These are phyloP conservation scores for Serilophus lunatus DNA, from an alignment of 2,113 vertebrate species.

Conservation along the genomic window DNA sequence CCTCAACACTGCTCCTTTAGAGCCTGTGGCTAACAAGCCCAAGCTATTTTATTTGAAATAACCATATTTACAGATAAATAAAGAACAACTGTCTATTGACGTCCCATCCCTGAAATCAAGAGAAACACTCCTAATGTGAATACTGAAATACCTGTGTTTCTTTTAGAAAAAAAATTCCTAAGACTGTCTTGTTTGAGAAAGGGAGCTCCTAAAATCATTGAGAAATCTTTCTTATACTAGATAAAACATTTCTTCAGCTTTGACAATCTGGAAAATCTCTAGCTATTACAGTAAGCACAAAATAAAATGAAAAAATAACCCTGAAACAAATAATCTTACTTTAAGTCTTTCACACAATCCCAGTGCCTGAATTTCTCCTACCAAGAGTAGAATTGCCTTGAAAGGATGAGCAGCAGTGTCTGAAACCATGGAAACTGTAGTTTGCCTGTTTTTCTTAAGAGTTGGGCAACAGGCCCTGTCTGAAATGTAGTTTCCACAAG, in stretches of 20 bases:
- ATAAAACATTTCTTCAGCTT: background rate
- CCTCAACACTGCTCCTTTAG: background rate
- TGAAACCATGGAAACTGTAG: slow-evolving; percentile 62
- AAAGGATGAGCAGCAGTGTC: slow-evolving; percentile 43
- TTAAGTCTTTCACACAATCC: slow-evolving; percentile 23
- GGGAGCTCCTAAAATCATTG: background rate
- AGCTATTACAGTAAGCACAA: background rate
- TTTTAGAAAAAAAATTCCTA: background rate
- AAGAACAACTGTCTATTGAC: background rate
- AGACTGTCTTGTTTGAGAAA: background rate
- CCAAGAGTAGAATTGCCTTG: slow-evolving; percentile 1
- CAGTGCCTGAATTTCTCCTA: background rate
- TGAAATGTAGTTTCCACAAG: slow-evolving; percentile 50
- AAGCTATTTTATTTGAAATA: background rate
- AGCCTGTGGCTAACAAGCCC: background rate
- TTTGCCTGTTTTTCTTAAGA: slow-evolving; percentile 37
- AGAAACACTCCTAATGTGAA: background rate
- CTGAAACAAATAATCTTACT: background rate
- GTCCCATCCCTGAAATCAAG: background rate
- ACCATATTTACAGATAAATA: background rate
- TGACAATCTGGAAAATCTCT: background rate
- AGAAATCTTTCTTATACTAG: background rate
- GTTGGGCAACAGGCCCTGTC: slow-evolving; percentile 32
- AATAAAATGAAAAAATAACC: slow-evolving; percentile 2
- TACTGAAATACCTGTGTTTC: background rate